Base-by-base conservation (phyloP, 2,113 vertebrate species). In the Heterotilapia buettikoferi region DNA sequence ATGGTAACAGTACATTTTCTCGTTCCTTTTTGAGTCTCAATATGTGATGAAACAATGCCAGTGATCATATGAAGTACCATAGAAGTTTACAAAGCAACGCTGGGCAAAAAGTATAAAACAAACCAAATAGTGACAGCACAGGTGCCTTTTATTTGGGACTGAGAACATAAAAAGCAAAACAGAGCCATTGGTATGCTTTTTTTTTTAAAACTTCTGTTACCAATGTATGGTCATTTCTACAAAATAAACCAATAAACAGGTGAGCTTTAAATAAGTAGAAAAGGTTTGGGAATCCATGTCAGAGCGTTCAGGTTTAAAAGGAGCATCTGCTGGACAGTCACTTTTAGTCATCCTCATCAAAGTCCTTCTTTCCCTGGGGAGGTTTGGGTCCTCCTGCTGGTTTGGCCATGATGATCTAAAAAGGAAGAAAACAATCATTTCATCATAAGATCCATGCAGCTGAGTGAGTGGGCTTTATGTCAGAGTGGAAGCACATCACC, bases 341-440 rank as follows among this genome's bases (percentile, higher is more conserved):
- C 8, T 5, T 57, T 99, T 95, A 99, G 4, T 99, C 99, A 36
- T 99, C 99, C n/a, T 99, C 98, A 36, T 99, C 98, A 94, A 98
- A 99, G 91, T 99, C 97, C 82, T 98, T 99, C 94, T 96, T 99
- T 88, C 97, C 98, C 89, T 97, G 97, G 4, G 99, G 99, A 92
- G 99, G 94, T 96, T 97, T 99, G 54, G 98, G 99, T 63, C 99
- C 99, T 86, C 99, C 99, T 66, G 98, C 97, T 92, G 98, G 98
- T 95, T 98, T 99, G 88, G 99, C 98, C 99, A 99, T 99, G 91
- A 99, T 99, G 85, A 99, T 99, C 99, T 99, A 63, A 79, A 82
- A 36, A 79, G 24, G 84, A 83, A 4, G 0, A 76, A 24, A 52
- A 56, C 45, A 31, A 68, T 68, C 5, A 9, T 11, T 50, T 78